Conservation (phyloP, 2,888 invertebrate genomes). For the Apocheima hispidaria region DNA sequence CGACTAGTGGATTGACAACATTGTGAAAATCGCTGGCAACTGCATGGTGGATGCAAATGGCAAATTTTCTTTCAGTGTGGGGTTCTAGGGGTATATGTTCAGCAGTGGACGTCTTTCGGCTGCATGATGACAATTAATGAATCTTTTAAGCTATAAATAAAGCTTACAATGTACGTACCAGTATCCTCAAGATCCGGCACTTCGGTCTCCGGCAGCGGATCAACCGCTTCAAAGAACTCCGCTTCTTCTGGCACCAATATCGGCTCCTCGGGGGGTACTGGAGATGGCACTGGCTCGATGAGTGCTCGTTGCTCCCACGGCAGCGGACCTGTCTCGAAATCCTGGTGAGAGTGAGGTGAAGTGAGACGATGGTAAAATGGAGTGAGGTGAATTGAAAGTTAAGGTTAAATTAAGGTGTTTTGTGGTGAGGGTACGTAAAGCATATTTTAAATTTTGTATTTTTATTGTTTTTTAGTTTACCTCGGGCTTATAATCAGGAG, state of each 20-base stretch:
- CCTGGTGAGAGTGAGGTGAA: conserved; percentile 52
- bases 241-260: conserved; percentile 74
- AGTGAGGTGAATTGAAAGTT: neutral
- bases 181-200: conserved; percentile 77
- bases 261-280: conserved; percentile 70
- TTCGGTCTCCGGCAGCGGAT: conserved; percentile 72
- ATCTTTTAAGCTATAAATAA: no score
- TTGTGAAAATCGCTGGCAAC: no score
- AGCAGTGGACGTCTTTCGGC: no score
- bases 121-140: no score
- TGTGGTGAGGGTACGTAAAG: no score
- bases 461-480: conserved; percentile 63
- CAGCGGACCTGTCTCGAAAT: conserved; percentile 74
- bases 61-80: no score
- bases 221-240: conserved; percentile 73
- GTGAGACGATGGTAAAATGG: neutral
- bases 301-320: conserved; percentile 73
- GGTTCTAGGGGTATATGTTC: no score
- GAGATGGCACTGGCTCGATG: conserved; percentile 60
- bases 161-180: no score
- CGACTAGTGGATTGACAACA: no score
- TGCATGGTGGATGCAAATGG: no score
- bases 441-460: no score
- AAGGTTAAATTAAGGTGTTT: no score
- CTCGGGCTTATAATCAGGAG: conserved; percentile 75